phyloP scores from a whole-genome alignment of 2,888 invertebrate genomes.

The Dysmachus trigonus region DNA sequence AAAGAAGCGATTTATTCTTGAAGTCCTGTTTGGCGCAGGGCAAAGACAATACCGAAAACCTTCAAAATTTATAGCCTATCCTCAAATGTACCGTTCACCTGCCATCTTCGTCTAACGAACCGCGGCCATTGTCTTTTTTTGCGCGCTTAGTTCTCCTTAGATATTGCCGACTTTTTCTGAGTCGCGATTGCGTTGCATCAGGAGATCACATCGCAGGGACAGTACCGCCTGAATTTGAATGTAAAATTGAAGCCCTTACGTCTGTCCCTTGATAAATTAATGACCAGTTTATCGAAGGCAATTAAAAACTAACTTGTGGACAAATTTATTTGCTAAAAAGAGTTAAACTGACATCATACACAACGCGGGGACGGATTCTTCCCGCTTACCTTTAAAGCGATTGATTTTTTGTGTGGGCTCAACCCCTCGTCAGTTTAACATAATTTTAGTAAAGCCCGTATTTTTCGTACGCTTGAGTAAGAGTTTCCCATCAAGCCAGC shows the following conservation, averaged over 20 bases:
- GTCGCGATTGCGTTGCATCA: neutral
- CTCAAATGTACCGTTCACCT: conserved; percentile 48
- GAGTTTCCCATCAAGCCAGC: neutral
- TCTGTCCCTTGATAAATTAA: neutral
- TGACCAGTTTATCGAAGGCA: neutral
- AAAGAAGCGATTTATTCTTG: conserved; percentile 38
- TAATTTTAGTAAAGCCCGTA: neutral
- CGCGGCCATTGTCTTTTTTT: conserved; percentile 27
- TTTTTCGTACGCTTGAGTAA: neutral
- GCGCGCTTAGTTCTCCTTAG: neutral
- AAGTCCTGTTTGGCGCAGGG: conserved; percentile 32
- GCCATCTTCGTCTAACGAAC: conserved; percentile 45
- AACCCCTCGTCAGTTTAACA: neutral
- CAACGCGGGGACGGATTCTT: neutral
- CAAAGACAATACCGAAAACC: conserved; percentile 48
- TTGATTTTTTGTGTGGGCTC: neutral
- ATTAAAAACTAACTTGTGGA: neutral
- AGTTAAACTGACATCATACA: neutral
- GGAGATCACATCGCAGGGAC: neutral
- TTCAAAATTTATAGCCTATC: conserved; percentile 47
- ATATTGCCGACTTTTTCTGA: conserved; percentile 23
- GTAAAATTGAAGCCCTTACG: neutral
- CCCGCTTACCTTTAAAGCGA: neutral
- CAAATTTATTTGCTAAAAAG: neutral
- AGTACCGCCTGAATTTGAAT: neutral